phyloP scores from a whole-genome alignment of 2,113 vertebrate genomes.

The Dasyprocta punctata region DNA sequence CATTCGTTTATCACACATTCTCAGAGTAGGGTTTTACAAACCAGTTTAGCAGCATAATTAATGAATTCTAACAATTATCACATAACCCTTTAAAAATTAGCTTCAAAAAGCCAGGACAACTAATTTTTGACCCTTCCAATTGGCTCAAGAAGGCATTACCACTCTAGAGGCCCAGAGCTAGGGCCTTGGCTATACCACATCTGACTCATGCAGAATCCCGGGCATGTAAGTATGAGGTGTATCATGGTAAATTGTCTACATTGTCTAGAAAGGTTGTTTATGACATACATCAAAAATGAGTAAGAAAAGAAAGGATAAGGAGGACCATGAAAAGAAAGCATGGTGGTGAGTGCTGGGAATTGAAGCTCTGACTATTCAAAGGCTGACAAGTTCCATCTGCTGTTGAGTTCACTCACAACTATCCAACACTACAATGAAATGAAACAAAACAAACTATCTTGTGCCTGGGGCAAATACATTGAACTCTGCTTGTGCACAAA shows the following conservation, averaged over 20 bases:
- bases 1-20: not conserved
- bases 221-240: not conserved
- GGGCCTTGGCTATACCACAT: not conserved
- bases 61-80: conserved; percentile 15
- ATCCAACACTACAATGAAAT: not conserved
- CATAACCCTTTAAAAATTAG: not conserved
- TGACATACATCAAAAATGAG: not conserved
- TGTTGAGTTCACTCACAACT: not conserved
- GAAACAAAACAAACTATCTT: not conserved
- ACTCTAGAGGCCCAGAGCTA: not conserved
- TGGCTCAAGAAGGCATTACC: not conserved
- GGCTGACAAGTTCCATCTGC: not conserved
- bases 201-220: not conserved
- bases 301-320: not conserved
- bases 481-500: not conserved
- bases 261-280: not conserved
- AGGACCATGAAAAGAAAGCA: too few species aligned
- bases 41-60: not conserved
- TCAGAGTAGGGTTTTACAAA: not conserved
- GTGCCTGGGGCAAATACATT: not conserved
- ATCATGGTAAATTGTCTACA: not conserved
- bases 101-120: not conserved
- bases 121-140: not conserved
- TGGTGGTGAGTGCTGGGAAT: not conserved
- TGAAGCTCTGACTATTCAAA: not conserved